Base-by-base conservation (phyloP, 2,113 vertebrate genomes). In the Anoura caudifer region DNA sequence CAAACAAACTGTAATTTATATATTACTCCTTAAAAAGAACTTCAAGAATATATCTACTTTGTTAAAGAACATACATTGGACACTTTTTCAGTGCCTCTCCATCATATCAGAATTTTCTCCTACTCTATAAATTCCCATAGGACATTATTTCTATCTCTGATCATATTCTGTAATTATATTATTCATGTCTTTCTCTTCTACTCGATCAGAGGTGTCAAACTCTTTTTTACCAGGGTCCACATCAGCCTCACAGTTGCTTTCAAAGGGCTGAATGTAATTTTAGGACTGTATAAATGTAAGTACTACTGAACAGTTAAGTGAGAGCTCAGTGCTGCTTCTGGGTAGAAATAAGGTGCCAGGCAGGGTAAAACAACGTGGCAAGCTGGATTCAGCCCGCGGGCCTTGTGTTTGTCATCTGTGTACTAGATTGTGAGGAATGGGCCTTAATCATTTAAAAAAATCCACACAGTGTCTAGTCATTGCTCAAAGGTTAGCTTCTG, bases 401-500 rank as follows among this genome's bases (percentile, higher is more conserved):
- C 56, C 22, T 59, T 59, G 56, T 59, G 56, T 59, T 59, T 59
- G 56, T 22, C 20, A 24, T 22, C 56, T 59, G 22, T 59, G 22
- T 59, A 59, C 22, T 59, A 87, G 70, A 50, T n/a, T 85, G 59
- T 14, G 20, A 96, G 5, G 45, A 67, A 33, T 92, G 50, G n/a
- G 41, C 9, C 15, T 84, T 82, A 72, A 50, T 47, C 67, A 82
- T 59, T 86, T 67, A 2, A 9, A 13, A 77, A 76, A 76, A 50
- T 81, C 82, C 65, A 12, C 43, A 69, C 45, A 85, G 36, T 92
- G 38, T 31, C 31, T 87, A 90, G 56, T 80, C 67, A 17, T 52
- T 92, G 45, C 73, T 91, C n/a, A 80, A 75, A 91, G 45, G 92
- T 91, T 73, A 97, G 70, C 41, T 96, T 92, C 54, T 91, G 70